A percentile compares a stretch with the other conserved stretches of the same genome.
Evolutionary conservation across 2,113 vertebrate species (phyloP).

Genomic region (Dipodomys merriami): DNA sequence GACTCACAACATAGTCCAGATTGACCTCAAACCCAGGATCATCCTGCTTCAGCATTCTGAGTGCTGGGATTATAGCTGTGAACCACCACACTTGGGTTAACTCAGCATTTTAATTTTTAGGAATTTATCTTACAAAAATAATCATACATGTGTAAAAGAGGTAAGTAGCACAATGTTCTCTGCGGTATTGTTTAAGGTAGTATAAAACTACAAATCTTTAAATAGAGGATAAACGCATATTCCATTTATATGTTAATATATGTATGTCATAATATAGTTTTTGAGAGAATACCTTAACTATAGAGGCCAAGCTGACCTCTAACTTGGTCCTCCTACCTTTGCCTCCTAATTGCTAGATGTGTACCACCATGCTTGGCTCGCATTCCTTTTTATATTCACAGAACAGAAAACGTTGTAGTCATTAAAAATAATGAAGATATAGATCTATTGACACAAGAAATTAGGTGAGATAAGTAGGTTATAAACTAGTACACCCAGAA

Average conservation of each 20-base stretch:
- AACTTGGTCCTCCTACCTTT: too few relatives aligned
- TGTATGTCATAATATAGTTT: too few relatives aligned
- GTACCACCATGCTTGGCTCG: too few relatives aligned
- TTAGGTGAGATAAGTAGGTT: conserved; percentile 75
- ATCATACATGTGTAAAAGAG: neutral
- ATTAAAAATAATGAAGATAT: conserved; percentile 75
- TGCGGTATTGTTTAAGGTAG: neutral
- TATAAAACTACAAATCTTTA: neutral
- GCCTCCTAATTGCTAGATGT: too few relatives aligned
- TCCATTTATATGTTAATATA: too few relatives aligned
- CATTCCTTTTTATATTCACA: conserved; percentile 7
- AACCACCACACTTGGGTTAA: neutral
- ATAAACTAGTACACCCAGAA: conserved; percentile 76
- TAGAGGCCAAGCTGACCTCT: too few relatives aligned
- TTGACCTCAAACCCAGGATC: neutral
- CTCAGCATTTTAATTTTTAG: neutral
- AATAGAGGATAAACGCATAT: too few relatives aligned
- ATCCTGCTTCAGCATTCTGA: too few relatives aligned
- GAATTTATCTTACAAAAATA: conserved; percentile 35
- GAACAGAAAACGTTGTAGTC: conserved; percentile 55
- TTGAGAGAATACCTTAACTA: too few relatives aligned
- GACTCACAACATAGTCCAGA: too few relatives aligned
- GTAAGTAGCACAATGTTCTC: neutral
- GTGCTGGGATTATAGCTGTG: too few relatives aligned
- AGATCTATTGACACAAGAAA: conserved; percentile 72